Percentiles rank a stretch among this genome's conserved stretches.
Evolutionary conservation across 2,113 vertebrate species (phyloP).

Genomic region (Egretta garzetta): DNA sequence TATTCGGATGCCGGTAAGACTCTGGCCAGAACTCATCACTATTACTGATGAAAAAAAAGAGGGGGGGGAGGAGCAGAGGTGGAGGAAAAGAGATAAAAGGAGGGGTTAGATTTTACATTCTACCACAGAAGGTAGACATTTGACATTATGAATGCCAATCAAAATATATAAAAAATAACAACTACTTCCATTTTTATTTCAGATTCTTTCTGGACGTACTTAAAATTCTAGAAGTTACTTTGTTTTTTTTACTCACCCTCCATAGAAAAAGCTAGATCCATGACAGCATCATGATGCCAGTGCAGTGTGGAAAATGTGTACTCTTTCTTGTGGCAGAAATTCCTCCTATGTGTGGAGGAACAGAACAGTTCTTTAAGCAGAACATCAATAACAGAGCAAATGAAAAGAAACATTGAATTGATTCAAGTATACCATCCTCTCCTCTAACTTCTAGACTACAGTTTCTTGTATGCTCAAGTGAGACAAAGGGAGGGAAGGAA

Average conservation of each 20-base stretch:
- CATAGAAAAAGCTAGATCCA: slow-evolving; percentile 86
- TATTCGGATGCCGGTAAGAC: background rate
- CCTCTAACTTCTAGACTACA: background rate
- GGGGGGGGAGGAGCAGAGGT: background rate
- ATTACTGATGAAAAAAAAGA: background rate
- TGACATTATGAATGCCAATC: background rate
- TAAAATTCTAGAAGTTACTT: background rate
- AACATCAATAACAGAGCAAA: background rate
- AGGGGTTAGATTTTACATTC: background rate
- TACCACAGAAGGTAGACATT: background rate
- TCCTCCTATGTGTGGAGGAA: slow-evolving; percentile 81
- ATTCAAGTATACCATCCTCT: background rate
- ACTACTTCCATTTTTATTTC: background rate
- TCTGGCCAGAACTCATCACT: background rate
- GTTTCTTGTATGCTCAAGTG: background rate
- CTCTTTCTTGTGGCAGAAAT: slow-evolving; percentile 85
- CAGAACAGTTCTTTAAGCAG: background rate
- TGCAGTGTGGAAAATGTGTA: slow-evolving; percentile 90
- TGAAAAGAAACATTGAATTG: fast-evolving
- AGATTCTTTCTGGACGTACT: background rate
- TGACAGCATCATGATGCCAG: slow-evolving; percentile 89
- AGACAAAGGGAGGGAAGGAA: background rate
- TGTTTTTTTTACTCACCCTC: slow-evolving; percentile 80
- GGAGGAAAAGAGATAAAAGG: background rate
- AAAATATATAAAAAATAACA: background rate